Percentiles rank a stretch among this genome's conserved stretches.
These are phyloP conservation scores for Ia io DNA, from an alignment of 2,113 vertebrate genomes.

Conservation along the genomic window DNA sequence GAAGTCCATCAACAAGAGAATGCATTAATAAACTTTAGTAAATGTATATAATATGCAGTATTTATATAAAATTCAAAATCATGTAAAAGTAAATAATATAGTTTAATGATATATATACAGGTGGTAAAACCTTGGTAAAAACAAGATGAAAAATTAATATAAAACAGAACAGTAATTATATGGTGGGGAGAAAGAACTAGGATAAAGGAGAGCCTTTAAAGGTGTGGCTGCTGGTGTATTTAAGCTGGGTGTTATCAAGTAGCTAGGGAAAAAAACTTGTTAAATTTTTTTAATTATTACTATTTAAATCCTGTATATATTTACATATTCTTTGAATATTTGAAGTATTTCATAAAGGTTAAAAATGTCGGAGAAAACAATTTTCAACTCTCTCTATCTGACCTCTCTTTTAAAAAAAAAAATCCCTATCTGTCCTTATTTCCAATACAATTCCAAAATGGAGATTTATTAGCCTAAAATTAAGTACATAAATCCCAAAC, in stretches of 20 bases:
- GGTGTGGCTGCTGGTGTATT: background rate
- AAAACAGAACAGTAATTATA: background rate
- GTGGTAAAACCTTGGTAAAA: constrained; percentile 22
- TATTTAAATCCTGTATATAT: background rate
- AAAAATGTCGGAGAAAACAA: background rate
- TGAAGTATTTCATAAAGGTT: background rate
- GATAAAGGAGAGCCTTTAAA: background rate
- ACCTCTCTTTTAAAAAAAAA: background rate
- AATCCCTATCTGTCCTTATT: background rate
- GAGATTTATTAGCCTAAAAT: constrained; percentile 17
- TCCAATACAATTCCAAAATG: background rate
- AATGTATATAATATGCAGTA: background rate
- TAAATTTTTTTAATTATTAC: constrained; percentile 1
- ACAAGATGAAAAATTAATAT: background rate
- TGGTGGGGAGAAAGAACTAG: background rate
- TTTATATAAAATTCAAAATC: constrained; percentile 1
- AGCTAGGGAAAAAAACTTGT: background rate
- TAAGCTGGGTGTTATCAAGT: background rate
- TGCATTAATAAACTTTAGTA: background rate
- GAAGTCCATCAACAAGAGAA: background rate
- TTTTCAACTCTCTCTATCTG: background rate
- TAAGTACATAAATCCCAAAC: background rate
- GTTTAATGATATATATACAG: background rate
- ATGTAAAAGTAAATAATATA: constrained; percentile 14
- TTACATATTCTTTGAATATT: background rate